These are phyloP conservation scores for Mallotus villosus DNA, from an alignment of 2,797 vertebrate species.

Conservation along the genomic window DNA sequence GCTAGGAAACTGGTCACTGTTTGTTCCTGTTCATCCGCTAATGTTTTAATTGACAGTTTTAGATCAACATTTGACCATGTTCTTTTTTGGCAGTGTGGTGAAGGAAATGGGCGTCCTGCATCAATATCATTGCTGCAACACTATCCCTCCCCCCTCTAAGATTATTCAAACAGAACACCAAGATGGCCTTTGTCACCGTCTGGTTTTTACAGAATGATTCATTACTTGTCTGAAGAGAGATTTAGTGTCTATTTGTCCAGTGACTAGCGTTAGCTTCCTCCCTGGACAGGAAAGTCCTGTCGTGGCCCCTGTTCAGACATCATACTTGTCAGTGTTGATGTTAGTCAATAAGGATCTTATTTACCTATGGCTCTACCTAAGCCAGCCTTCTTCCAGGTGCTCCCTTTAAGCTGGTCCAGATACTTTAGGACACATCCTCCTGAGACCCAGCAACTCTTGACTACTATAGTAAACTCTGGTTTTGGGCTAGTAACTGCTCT, in stretches of 20 bases:
- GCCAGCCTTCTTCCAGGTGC: background rate
- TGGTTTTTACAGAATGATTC: conserved; percentile 10
- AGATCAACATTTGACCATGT: no score
- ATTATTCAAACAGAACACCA: background rate
- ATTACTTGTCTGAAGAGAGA: conserved; percentile 9
- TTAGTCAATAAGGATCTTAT: conserved; percentile 18
- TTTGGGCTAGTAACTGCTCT: no score
- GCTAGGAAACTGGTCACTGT: no score
- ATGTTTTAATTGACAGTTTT: no score
- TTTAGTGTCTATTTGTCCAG: conserved; percentile 33
- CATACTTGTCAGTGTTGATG: background rate
- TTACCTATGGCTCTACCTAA: conserved; percentile 3
- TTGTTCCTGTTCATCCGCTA: no score
- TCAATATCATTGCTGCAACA: background rate
- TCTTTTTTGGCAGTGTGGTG: no score
- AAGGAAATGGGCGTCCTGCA: background rate
- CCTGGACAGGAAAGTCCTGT: conserved; percentile 30
- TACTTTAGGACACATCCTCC: no score
- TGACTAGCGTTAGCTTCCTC: conserved; percentile 29
- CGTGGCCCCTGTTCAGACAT: conserved; percentile 4
- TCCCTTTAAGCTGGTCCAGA: background rate
- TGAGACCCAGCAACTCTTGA: background rate
- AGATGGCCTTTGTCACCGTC: background rate
- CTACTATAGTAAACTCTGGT: background rate
- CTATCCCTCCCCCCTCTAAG: background rate